Evolutionary conservation across 2,888 invertebrate genomes (phyloP), one percentile per base, ranked within the genome.

Genomic region (Diarsia brunnea): DNA sequence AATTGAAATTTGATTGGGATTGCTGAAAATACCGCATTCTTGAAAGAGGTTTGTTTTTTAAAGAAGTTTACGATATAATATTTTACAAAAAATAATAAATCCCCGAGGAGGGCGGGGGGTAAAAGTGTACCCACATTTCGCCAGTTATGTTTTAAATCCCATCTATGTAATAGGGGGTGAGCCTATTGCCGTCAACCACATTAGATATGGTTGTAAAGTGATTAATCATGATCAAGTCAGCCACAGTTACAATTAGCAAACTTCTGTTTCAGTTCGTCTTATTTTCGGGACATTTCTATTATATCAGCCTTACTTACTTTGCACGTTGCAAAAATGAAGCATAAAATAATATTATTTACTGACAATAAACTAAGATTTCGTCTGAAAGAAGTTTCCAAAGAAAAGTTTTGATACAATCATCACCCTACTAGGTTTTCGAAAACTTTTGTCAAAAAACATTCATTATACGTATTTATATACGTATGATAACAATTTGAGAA

Each of bases 401-500:
- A 66, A 47, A 73, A 64, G 49, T 75, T 69, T 5, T 14, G 7
- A 24, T 47, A 75, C 47, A 69, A 38, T 53, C 45, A 63, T 7
- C 27, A 65, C 21, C 60, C 31, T 27, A 60, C 45, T 61, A 71
- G 51, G 69, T 65, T 24, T 7, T 38, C 69, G n/a, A 77, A 79
- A 81, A 84, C 61, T 82, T 87, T 82, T 77, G 47, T 74, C 75
- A 63, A 71, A 81, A 81, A 79, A 75, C 73, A 78, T 82, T 78
- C 65, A 79, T 82, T 81, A 78, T 77, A 83, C 53, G 66, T 63
- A 43, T 73, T 63, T 55, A 14, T 72, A 78, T 69, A 76, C 27
- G 79, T 87, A 87, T 88, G 84, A 87, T 87, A 88, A 86, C 88
- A 82, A 90, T 90, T 92, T 92, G 88, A 91, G 92, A 92, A 92